A percentile compares a stretch with the other conserved stretches of the same genome.
Evolutionary conservation across 2,888 invertebrate genomes (phyloP).

Genomic region (Lasioglossum figueresi): DNA sequence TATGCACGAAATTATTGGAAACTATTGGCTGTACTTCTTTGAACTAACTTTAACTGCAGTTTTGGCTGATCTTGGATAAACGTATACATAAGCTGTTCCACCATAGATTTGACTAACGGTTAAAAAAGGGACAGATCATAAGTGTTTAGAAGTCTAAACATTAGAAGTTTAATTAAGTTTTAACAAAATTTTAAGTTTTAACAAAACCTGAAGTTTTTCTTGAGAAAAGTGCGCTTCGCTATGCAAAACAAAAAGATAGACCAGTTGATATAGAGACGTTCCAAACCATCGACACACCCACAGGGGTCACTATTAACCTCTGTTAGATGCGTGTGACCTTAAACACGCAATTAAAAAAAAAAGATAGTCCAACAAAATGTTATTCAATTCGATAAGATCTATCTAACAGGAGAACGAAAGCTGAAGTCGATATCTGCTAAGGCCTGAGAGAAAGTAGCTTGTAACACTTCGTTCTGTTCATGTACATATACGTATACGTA

Average conservation of each 20-base stretch:
- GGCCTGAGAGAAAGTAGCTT: not conserved
- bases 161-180: too few species aligned
- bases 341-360: too few species aligned
- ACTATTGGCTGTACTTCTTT: too few species aligned
- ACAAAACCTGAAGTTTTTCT: not conserved
- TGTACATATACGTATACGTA: not conserved
- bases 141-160: not conserved
- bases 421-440: not conserved
- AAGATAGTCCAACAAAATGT: not conserved
- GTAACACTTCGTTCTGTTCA: not conserved
- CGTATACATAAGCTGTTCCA: not conserved
- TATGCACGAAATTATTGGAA: not conserved
- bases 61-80: not conserved
- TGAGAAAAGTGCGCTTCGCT: not conserved
- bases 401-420: not conserved
- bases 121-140: too few species aligned
- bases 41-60: not conserved
- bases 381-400: not conserved
- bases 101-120: not conserved
- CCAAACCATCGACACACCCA: too few species aligned
- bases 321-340: too few species aligned
- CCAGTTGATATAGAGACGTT: not conserved
- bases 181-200: too few species aligned
- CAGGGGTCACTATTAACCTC: too few species aligned
- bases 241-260: not conserved